Base-by-base conservation (phyloP, 2,797 vertebrate species). In the Propithecus deckenii region DNA sequence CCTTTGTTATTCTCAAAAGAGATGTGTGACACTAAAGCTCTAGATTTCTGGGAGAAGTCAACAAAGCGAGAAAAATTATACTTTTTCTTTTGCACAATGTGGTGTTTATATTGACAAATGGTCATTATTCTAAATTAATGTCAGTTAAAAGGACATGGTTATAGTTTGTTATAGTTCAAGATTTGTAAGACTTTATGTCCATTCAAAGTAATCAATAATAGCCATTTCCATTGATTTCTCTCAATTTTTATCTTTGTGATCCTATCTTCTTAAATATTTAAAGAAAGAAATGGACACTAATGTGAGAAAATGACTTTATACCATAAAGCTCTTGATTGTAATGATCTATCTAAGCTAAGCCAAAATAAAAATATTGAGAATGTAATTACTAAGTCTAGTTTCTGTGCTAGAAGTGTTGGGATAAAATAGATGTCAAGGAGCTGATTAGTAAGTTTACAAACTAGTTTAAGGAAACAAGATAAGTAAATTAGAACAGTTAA, bases 161-260 rank as follows among this genome's bases (percentile, higher is more conserved):
- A 72, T 43, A 57, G n/a, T 35, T n/a, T 67, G 38, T n/a, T 41
- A 41, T 30, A 61, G 48, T 78, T 86, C 32, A 91, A 81, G 10
- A 41, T 55, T 72, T 89, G 89, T 71, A 28, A 95, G 32, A 59
- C 5, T 50, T 88, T 48, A 52, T 63, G 7, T 86, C 13, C 32
- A 75, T 46, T 86, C 48, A 63, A n/a, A 25, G 4, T 41, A 86
- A 81, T 76, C n/a, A 43, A 89, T 84, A 80, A 69, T 57, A 91
- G 41, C 2, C 13, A 93, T 91, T 93, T 75, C 23, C 72, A 78
- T 71, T 71, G 9, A 92, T 71, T 93, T 93, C 4, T n/a, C 75
- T 79, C 80, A 95, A 23, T 65, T 74, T 95, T 93, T 91, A 81
- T 74, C 25, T 95, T 78, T 86, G 20, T 74, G 48, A 91, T 48